Evolutionary conservation across 2,113 vertebrate species (phyloP).

Genomic region (Clinocottus analis): DNA sequence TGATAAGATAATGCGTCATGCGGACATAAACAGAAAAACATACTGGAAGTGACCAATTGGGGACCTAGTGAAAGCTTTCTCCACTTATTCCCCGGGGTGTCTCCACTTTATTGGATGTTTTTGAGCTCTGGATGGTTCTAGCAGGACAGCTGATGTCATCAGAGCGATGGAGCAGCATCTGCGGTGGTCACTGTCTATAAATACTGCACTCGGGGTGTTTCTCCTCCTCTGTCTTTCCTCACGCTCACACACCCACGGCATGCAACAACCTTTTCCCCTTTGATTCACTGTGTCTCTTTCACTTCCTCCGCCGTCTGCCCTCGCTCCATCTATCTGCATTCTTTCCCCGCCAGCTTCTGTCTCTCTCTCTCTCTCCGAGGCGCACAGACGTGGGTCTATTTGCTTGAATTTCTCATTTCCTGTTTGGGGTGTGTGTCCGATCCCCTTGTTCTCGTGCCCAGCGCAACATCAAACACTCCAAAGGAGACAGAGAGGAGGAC

Average conservation of each 20-base stretch:
- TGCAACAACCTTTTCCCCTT: slow-evolving; percentile 49
- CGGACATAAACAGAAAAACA: background rate
- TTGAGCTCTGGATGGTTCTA: slow-evolving; percentile 12
- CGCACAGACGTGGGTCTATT: slow-evolving; percentile 69
- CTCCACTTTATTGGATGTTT: background rate
- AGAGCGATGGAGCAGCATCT: slow-evolving; percentile 21
- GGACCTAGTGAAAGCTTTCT: background rate
- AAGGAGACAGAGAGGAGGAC: slow-evolving; percentile 34
- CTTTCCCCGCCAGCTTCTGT: slow-evolving; percentile 40
- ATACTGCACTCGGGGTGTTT: slow-evolving; percentile 27
- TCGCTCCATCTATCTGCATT: slow-evolving; percentile 42
- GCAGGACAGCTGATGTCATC: slow-evolving; percentile 41
- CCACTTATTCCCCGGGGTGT: background rate
- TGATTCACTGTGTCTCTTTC: slow-evolving; percentile 56
- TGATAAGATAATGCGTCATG: background rate
- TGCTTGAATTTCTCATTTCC: slow-evolving; percentile 83
- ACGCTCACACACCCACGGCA: background rate
- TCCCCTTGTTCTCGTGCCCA: slow-evolving; percentile 80
- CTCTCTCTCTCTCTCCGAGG: slow-evolving; percentile 30
- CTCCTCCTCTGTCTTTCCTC: slow-evolving; percentile 22
- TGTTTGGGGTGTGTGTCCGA: slow-evolving; percentile 82
- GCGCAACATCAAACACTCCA: slow-evolving; percentile 77
- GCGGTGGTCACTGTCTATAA: slow-evolving; percentile 57
- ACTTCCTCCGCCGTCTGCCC: slow-evolving; percentile 55
- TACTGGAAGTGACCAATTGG: background rate